Evolutionary conservation across 2,888 invertebrate species (phyloP).

Genomic region (Perdita meconis): DNA sequence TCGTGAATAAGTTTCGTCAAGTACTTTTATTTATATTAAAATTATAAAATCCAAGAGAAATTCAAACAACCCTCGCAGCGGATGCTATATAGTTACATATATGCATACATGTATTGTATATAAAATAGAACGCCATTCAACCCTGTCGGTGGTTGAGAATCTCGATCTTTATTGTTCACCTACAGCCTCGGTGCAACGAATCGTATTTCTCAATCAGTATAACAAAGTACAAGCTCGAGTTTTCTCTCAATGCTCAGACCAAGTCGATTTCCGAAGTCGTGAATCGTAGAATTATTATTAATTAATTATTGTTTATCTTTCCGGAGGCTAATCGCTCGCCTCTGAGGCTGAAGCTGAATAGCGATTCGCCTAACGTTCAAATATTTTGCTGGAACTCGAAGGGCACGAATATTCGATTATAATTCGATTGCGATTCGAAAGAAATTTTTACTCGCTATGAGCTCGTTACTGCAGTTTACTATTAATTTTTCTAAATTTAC

Average conservation of each 20-base stretch:
- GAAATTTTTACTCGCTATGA: no score
- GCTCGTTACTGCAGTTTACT: no score
- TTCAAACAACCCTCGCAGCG: slow-evolving; percentile 60
- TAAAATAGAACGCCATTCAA: slow-evolving; percentile 53
- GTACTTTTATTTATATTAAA: slow-evolving; percentile 36
- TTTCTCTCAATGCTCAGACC: neutral
- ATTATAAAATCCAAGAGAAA: slow-evolving; percentile 39
- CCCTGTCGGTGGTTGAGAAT: slow-evolving; percentile 36
- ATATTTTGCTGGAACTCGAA: no score
- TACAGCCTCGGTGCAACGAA: slow-evolving; percentile 9
- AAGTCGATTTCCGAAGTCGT: slow-evolving; percentile 13
- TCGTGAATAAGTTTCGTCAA: slow-evolving; percentile 47
- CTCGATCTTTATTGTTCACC: slow-evolving; percentile 9
- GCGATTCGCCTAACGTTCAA: no score
- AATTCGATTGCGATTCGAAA: no score
- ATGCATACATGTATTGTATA: slow-evolving; percentile 42
- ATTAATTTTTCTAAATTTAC: no score
- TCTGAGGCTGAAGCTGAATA: no score
- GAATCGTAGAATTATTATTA: neutral
- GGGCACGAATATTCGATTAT: no score
- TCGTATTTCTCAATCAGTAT: slow-evolving; percentile 11
- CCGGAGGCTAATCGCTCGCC: neutral
- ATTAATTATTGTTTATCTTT: neutral
- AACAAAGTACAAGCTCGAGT: slow-evolving; percentile 13
- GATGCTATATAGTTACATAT: slow-evolving; percentile 61